Evolutionary conservation across 2,797 vertebrate genomes (phyloP).

Genomic region (Chromobotia macracanthus): DNA sequence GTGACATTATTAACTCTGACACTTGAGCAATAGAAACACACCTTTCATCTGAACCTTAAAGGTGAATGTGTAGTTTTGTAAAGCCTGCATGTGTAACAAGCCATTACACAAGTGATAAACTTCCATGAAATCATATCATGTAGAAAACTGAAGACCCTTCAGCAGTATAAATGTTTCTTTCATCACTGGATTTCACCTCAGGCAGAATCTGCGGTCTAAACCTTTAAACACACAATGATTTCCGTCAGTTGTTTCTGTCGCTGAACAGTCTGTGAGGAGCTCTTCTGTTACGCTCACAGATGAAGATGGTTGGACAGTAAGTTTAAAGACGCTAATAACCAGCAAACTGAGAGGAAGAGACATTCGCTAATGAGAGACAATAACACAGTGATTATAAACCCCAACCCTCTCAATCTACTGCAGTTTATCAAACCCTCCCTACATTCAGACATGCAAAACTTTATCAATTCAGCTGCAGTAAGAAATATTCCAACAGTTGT

Average conservation of each 20-base stretch:
- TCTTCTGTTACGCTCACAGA: too few species aligned
- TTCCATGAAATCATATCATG: background rate
- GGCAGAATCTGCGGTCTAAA: background rate
- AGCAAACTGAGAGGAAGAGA: background rate
- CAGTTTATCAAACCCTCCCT: background rate
- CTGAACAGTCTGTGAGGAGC: background rate
- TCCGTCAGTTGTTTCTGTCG: background rate
- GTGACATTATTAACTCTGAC: too few species aligned
- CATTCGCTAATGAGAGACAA: slow-evolving; percentile 36
- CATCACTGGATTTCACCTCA: background rate
- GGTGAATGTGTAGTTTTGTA: too few species aligned
- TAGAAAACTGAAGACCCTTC: background rate
- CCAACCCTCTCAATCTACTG: slow-evolving; percentile 14
- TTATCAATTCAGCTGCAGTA: too few species aligned
- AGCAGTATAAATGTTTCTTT: background rate
- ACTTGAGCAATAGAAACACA: too few species aligned
- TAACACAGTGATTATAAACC: slow-evolving; percentile 44
- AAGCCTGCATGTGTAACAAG: too few species aligned
- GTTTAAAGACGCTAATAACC: slow-evolving; percentile 1
- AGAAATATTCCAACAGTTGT: too few species aligned
- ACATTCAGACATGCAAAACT: background rate
- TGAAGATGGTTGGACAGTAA: too few species aligned
- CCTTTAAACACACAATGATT: background rate
- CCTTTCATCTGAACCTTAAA: too few species aligned
- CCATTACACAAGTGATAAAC: too few species aligned